Conservation (phyloP, 2,888 invertebrate genomes). For the Dasypogon diadema region DNA sequence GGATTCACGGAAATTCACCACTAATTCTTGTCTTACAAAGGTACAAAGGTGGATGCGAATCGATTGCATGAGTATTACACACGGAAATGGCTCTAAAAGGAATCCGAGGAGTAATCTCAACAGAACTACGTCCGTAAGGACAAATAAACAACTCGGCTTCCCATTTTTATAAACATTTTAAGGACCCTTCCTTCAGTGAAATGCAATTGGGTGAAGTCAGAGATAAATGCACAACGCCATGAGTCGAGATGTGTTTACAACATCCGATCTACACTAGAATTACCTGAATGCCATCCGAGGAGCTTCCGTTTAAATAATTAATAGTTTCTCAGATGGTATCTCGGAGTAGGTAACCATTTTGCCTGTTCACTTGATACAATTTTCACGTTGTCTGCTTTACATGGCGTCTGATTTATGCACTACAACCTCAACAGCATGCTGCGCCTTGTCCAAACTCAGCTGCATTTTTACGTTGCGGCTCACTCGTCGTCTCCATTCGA, state of each 20-base stretch:
- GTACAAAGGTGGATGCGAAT: too few relatives aligned
- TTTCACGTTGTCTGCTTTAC: conserved; percentile 33
- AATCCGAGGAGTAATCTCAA: too few relatives aligned
- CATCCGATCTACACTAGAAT: conserved; percentile 22
- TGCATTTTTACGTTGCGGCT: not conserved
- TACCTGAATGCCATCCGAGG: not conserved
- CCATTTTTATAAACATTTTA: too few relatives aligned
- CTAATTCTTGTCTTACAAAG: too few relatives aligned
- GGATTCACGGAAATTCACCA: too few relatives aligned
- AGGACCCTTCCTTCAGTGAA: not conserved
- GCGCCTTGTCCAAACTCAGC: not conserved
- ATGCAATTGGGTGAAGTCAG: not conserved
- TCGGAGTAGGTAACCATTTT: conserved; percentile 8
- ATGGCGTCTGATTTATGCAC: conserved; percentile 30
- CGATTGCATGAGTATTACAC: too few relatives aligned
- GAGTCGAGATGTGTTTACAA: conserved; percentile 28
- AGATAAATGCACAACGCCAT: not conserved
- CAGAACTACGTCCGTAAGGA: too few relatives aligned
- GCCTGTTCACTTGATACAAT: conserved; percentile 19
- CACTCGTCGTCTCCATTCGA: too few relatives aligned
- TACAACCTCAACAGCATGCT: conserved; percentile 6
- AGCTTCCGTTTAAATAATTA: conserved; percentile 37
- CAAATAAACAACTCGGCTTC: too few relatives aligned
- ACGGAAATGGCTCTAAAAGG: too few relatives aligned
- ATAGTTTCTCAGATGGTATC: conserved; percentile 29